These are phyloP conservation scores for Subacronicta megacephala DNA, from an alignment of 2,888 invertebrate species.

Conservation along the genomic window DNA sequence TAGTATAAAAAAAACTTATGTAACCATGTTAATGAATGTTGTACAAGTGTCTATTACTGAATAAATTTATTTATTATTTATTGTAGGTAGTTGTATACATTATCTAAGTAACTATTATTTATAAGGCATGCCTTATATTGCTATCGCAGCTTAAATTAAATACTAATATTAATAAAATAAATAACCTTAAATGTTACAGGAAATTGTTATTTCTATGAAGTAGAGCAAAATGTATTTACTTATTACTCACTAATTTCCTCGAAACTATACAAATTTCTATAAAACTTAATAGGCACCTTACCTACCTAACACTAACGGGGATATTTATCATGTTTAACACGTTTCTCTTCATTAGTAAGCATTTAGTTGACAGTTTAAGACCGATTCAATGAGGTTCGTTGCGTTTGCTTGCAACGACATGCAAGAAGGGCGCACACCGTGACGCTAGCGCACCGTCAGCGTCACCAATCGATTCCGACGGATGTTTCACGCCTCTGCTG, in stretches of 20 bases:
- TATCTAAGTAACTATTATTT: too few species aligned
- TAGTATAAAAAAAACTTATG: too few species aligned
- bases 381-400: conserved; percentile 29
- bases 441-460: conserved; percentile 75
- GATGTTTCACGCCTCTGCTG: conserved; percentile 77
- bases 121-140: too few species aligned
- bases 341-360: conserved; percentile 51
- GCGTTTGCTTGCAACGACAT: conserved; percentile 23
- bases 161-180: too few species aligned
- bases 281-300: neutral
- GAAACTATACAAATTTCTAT: conserved; percentile 15
- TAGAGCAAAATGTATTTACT: conserved; percentile 13
- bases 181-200: too few species aligned
- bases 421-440: conserved; percentile 61
- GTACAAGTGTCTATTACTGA: too few species aligned
- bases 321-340: conserved; percentile 45
- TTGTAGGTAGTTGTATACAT: too few species aligned
- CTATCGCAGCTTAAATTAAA: too few species aligned
- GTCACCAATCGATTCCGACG: conserved; percentile 78
- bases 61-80: too few species aligned
- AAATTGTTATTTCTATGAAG: conserved; percentile 19
- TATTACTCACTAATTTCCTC: conserved; percentile 11
- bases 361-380: conserved; percentile 22
- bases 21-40: too few species aligned
- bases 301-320: conserved; percentile 1